These are phyloP conservation scores for Callithrix jacchus DNA, from an alignment of 2,113 vertebrate species.

Conservation along the genomic window DNA sequence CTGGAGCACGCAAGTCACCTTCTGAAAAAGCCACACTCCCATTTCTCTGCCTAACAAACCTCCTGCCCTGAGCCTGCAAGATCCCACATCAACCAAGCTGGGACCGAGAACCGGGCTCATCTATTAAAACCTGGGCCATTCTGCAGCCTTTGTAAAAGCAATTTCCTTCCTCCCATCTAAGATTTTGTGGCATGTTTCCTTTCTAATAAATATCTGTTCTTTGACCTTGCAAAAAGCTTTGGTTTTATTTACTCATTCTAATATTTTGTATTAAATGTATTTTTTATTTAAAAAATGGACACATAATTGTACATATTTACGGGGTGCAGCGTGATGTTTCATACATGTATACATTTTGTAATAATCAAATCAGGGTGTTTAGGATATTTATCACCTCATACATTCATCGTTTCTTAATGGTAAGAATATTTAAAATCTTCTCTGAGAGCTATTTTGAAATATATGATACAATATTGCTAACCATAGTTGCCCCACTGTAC, in stretches of 20 bases:
- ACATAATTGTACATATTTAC: not conserved
- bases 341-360: not conserved
- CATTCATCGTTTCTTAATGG: not conserved
- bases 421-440: not conserved
- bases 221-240: conserved; percentile 39
- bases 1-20: not conserved
- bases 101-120: not conserved
- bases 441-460: not conserved
- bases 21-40: not conserved
- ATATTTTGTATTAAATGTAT: not conserved
- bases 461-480: not conserved
- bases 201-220: conserved; percentile 69
- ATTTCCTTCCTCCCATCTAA: not conserved
- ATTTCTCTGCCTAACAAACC: not conserved
- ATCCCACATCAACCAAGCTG: not conserved
- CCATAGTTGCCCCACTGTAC: not conserved
- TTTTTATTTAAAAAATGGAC: not conserved
- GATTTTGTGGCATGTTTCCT: not conserved
- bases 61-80: not conserved
- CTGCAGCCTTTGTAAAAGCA: not conserved
- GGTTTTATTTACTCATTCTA: not conserved
- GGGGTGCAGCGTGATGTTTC: not conserved
- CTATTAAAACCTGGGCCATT: not conserved
- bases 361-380: not conserved
- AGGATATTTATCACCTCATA: not conserved